Conservation (phyloP, 2,888 invertebrate genomes). For the Torymus tubicola region DNA sequence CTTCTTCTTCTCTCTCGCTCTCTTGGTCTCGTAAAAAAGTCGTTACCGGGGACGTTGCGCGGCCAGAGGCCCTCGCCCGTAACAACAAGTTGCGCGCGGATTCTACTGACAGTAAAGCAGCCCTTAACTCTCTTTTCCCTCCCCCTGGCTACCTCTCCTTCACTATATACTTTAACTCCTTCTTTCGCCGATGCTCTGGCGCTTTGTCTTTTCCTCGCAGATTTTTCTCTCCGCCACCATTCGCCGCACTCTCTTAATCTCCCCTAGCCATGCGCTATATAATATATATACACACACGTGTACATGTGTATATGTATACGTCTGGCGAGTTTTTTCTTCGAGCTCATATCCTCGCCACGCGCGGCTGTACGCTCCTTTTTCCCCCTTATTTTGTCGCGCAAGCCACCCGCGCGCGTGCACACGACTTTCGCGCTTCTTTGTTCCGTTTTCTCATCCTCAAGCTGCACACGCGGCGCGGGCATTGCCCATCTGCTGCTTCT, state of each 20-base stretch:
- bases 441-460: constrained; percentile 21
- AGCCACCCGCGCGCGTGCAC: too few relatives aligned
- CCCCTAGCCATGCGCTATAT: too few relatives aligned
- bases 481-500: constrained; percentile 63
- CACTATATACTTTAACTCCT: constrained; percentile 57
- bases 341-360: neutral
- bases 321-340: too few relatives aligned
- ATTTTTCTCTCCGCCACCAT: constrained; percentile 8
- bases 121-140: neutral
- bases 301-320: too few relatives aligned
- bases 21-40: constrained; percentile 60
- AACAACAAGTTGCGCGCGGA: constrained; percentile 40
- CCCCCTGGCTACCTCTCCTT: constrained; percentile 50
- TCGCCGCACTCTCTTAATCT: too few relatives aligned
- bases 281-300: too few relatives aligned
- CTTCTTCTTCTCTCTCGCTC: constrained; percentile 20
- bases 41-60: constrained; percentile 61
- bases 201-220: constrained; percentile 18
- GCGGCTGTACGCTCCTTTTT: constrained; percentile 9
- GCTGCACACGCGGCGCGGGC: constrained; percentile 13
- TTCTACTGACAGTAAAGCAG: constrained; percentile 63
- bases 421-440: constrained; percentile 27
- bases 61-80: constrained; percentile 30
- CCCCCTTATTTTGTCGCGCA: neutral
- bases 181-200: constrained; percentile 10